Evolutionary conservation across 2,113 vertebrate genomes (phyloP).

Genomic region (Struthio camelus): DNA sequence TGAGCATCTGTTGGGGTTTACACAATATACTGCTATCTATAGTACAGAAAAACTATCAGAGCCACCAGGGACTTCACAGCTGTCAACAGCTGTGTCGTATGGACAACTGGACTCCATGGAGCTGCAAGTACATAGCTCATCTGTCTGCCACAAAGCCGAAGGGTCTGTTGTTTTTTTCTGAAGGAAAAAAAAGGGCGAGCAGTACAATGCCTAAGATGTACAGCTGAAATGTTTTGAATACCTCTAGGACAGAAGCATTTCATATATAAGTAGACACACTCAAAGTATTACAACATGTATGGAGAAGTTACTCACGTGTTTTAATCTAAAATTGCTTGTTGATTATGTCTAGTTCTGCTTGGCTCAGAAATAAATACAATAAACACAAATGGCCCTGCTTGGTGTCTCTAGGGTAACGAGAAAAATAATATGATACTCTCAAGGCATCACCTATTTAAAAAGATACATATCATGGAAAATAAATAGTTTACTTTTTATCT

Average conservation of each 20-base stretch:
- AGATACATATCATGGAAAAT: neutral
- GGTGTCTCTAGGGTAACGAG: neutral
- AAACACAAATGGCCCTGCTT: neutral
- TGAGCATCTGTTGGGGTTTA: neutral
- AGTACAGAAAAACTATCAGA: neutral
- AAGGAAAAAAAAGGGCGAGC: neutral
- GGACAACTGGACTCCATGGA: neutral
- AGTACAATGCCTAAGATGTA: neutral
- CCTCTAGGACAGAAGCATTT: neutral
- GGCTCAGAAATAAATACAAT: neutral
- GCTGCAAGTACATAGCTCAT: constrained; percentile 10
- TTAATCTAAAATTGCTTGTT: neutral
- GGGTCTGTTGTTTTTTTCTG: neutral
- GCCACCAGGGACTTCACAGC: neutral
- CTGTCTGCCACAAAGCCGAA: neutral
- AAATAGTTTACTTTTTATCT: neutral
- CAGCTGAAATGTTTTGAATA: neutral
- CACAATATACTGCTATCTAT: neutral
- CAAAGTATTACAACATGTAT: neutral
- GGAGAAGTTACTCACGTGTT: neutral
- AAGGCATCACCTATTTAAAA: neutral
- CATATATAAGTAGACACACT: neutral
- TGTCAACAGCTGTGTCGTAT: neutral
- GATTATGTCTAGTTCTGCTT: neutral
- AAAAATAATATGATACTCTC: neutral